A percentile compares a stretch with the other conserved stretches of the same genome.
phyloP scores from a whole-genome alignment of 2,888 invertebrate species.

The Cremastinae sp. region DNA sequence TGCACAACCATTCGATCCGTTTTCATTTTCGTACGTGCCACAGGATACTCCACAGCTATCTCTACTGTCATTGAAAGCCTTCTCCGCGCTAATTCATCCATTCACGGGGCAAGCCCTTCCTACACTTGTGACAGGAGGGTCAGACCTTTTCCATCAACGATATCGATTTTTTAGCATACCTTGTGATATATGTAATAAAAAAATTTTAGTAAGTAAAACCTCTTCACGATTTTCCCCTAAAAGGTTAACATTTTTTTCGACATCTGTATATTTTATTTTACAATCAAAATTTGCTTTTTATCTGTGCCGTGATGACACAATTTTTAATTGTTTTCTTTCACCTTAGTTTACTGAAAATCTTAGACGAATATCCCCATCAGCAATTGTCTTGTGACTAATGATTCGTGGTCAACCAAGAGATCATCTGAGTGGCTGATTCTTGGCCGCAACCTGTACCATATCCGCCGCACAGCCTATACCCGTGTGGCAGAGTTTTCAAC shows the following conservation, averaged over 20 bases:
- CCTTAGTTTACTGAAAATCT: slow-evolving; percentile 19
- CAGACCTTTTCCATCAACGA: slow-evolving; percentile 5
- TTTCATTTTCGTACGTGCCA: slow-evolving; percentile 68
- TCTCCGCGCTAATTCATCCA: slow-evolving; percentile 31
- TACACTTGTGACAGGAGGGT: slow-evolving; percentile 8
- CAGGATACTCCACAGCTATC: slow-evolving; percentile 43
- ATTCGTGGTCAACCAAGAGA: slow-evolving; percentile 39
- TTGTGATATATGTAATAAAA: not conserved
- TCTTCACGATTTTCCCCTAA: not conserved
- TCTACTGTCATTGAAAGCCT: slow-evolving; percentile 63
- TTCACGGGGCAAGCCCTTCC: slow-evolving; percentile 12
- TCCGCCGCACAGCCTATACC: not conserved
- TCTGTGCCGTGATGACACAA: too few relatives aligned
- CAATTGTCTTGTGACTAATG: slow-evolving; percentile 62
- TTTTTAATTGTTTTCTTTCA: too few relatives aligned
- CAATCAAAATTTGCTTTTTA: slow-evolving; percentile 16
- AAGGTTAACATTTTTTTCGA: not conserved
- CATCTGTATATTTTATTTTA: not conserved
- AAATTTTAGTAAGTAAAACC: not conserved
- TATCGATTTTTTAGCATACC: slow-evolving; percentile 3
- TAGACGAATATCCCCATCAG: slow-evolving; percentile 51
- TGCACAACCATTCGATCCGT: slow-evolving; percentile 68
- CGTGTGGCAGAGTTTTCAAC: slow-evolving; percentile 25
- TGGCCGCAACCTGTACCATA: slow-evolving; percentile 32
- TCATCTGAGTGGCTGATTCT: slow-evolving; percentile 42